Base-by-base conservation (phyloP, 2,888 invertebrate genomes). In the Neelides folsomi region DNA sequence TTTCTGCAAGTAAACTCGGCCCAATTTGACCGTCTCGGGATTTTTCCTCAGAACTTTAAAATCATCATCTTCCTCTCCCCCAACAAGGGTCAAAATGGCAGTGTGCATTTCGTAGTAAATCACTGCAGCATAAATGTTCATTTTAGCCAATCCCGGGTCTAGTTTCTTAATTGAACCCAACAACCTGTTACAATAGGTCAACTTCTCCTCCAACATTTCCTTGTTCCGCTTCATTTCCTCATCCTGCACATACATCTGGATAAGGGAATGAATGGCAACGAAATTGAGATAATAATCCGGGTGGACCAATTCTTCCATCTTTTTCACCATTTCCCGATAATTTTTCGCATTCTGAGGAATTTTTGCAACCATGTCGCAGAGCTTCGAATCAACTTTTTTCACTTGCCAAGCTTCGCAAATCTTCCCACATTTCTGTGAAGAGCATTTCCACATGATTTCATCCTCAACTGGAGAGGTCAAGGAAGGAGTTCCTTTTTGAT, bases 271-370 rank as follows among this genome's bases (percentile, higher is more conserved):
- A 64, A 84, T 83, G 8, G 87, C 76, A 0, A 83, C 79, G 66
- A 85, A 86, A 59, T 84, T 75, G 64, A 86, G 85, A 68, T 86
- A 89, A 71, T 89, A 89, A 67, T 86, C 81, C 0, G 83, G 81
- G 71, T 89, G 88, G 51, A 89, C 72, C 63, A 88, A 82, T 56
- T 78, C 79, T 1, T 80, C 77, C 48, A 87, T 71, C 62, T 84
- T 81, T 45, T 77, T 76, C 8, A 84, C 67, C 2, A 86, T 69
- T n/a, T 77, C 74, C 64, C 83, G 54, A 44, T 64, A 64, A 27
- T 53, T 50, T 36, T 52, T 39, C 38, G 56, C 51, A n/a, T 54
- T 53, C 2, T 62, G 58, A 7, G 47, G 35, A 3, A 54, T 10
- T 41, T 54, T 57, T n/a, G 55, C 58, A 15, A 64, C 57, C 53